Evolutionary conservation across 2,888 invertebrate species (phyloP), one percentile per base, ranked within the genome.

Genomic region (Mayetiola destructor): DNA sequence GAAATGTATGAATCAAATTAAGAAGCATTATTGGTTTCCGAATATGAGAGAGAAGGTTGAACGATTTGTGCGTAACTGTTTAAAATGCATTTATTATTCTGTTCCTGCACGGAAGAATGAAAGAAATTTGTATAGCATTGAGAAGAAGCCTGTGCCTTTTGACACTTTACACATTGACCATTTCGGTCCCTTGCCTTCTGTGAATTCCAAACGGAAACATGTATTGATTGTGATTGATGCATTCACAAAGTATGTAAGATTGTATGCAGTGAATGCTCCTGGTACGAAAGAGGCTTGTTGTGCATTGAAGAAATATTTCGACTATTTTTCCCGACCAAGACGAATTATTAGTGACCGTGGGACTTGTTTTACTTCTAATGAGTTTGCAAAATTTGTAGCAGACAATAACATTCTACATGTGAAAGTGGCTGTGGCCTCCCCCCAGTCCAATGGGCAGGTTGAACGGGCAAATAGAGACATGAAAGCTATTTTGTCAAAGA

Each of bases 381-480:
- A 23, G 3, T 59, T 59, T 39, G 20, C 23, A 37, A 53, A 57
- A 36, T 57, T 53, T 57, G n/a, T 53, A 9, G 14, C 12, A 35
- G 42, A 40, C 12, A 37, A 55, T 23, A 32, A 53, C 12, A 59
- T 60, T 30, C 23, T 42, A 55, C 60, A 56, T 40, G 27, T 52
- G 29, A 18, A 56, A 39, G 36, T 56, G 20, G 53, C 59, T 14
- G 56, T 56, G 29, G 56, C 52, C 3, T 20, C 36, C n/a, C 57
- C 59, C 8, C 23, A 52, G 18, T 59, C 56, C 4, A 59, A 59
- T 35, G 59, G 57, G 2, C 59, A 60, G 55, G 55, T 60, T 35
- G 58, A 60, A 40, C 23, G 56, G 2, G 9, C 56, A 36, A 59
- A 57, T 42, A 4, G 42, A 6, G 16, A 20, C 8, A 4, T 42